Evolutionary conservation across 2,113 vertebrate genomes (phyloP).

Genomic region (Uria lomvia): DNA sequence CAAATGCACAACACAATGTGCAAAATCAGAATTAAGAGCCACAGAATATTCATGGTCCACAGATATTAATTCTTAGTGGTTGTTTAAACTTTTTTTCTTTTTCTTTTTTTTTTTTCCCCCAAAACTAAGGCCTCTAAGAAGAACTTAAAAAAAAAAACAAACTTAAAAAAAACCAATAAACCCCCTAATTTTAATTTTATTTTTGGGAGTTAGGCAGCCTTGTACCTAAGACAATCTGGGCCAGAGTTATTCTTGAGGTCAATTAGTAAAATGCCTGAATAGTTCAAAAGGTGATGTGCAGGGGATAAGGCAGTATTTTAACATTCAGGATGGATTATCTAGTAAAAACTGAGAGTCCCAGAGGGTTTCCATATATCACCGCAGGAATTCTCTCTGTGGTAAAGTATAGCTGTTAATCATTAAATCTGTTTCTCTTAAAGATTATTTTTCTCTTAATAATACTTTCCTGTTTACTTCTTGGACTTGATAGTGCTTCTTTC

Average conservation of each 20-base stretch:
- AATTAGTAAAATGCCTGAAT: not conserved
- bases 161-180: not conserved
- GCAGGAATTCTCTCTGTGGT: not conserved
- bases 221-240: not conserved
- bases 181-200: not conserved
- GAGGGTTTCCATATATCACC: not conserved
- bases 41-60: not conserved
- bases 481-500: not conserved
- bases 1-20: not conserved
- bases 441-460: not conserved
- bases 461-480: conserved; percentile 11
- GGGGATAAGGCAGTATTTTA: not conserved
- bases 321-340: not conserved
- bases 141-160: not conserved
- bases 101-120: not conserved
- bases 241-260: not conserved
- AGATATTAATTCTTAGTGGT: rapidly evolving
- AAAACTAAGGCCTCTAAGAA: not conserved
- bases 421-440: not conserved
- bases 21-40: not conserved
- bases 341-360: not conserved
- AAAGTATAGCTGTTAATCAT: not conserved
- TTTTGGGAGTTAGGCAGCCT: not conserved
- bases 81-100: not conserved
- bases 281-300: not conserved